Evolutionary conservation across 2,888 invertebrate species (phyloP), one percentile per base, ranked within the genome.

Genomic region (Coenonympha glycerion): DNA sequence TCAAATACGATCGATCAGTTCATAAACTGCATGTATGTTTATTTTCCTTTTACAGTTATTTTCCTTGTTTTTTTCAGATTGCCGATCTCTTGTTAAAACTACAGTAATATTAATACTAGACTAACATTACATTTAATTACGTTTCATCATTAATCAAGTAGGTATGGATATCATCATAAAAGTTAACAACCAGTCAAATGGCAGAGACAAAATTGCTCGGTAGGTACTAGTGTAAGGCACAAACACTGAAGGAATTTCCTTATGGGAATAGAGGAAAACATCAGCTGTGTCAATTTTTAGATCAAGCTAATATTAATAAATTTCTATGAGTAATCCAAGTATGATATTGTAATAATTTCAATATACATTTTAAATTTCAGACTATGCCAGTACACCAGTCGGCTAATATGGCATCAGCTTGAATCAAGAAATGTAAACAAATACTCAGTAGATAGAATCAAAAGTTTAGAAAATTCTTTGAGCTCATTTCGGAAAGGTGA

Each of bases 401-500:
- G 93, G 55, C 88, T 95, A 24, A 73, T 93, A 55, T 95, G 95
- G 95, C 92, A 95, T 75, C 90, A 92, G 53, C 73, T 95, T 46
- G 90, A 92, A 71, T 88, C 90, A 64, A 87, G 84, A 48, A 77
- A 88, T 59, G 87, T 89, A 26, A 89, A 90, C 62, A 90, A 90
- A 65, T 89, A 91, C 49, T 88, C 92, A 18, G 89, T 93, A 8
- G 92, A 93, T 61, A 90, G 92, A 64, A 88, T 96, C 26, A 94
- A 95, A 81, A 92, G 92, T 55, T 81, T 96, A 41, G 96, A 96
- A 76, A 92, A 91, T 62, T 91, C 94, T 52, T 89, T 96, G 49
- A 93, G 95, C 69, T 92, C 95, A 50, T 95, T 95, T 65, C 89
- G 96, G 69, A 95, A 95, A 90, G 88, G 96, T 96, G 47, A 21